Conservation (phyloP, 1,140 invertebrate species). For the Wasmannia auropunctata region DNA sequence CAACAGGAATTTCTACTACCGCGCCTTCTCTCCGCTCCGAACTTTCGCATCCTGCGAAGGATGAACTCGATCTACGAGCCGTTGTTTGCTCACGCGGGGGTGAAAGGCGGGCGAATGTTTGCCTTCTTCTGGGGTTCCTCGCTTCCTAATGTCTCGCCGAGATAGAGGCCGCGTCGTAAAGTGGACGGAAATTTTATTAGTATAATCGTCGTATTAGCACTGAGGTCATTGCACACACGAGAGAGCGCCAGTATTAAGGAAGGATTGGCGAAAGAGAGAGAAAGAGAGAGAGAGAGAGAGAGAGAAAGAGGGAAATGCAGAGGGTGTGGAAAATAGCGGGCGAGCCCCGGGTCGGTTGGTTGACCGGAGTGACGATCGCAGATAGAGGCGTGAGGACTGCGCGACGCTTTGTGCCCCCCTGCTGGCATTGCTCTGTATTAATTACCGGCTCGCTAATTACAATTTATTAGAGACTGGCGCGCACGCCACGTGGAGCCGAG, state of each 20-base stretch:
- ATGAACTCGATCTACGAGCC: slow-evolving; percentile 70
- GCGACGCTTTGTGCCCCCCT: background rate
- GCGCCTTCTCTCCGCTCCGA: slow-evolving; percentile 22
- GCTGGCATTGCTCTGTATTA: slow-evolving; percentile 65
- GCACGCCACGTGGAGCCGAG: slow-evolving; percentile 36
- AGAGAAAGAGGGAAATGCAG: background rate
- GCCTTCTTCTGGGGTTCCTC: slow-evolving; percentile 69
- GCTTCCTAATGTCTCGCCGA: slow-evolving; percentile 60
- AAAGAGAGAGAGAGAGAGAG: background rate
- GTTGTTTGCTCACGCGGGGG: slow-evolving; percentile 65
- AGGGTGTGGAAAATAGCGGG: background rate
- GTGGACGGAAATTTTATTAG: slow-evolving; percentile 76
- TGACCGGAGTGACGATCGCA: slow-evolving; percentile 25
- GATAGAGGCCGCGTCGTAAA: slow-evolving; percentile 53
- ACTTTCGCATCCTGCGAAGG: slow-evolving; percentile 51
- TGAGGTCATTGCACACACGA: slow-evolving; percentile 30
- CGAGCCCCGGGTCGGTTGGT: background rate
- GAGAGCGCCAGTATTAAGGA: no score
- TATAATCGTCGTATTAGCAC: slow-evolving; percentile 65
- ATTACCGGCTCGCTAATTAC: slow-evolving; percentile 74
- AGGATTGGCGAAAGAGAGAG: background rate
- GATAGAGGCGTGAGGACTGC: slow-evolving; percentile 2
- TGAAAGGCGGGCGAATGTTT: slow-evolving; percentile 73
- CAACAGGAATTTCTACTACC: slow-evolving; percentile 48
- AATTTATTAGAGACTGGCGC: slow-evolving; percentile 71